Evolutionary conservation across 1,140 invertebrate genomes (phyloP).

Genomic region (Drosophila serrata): DNA sequence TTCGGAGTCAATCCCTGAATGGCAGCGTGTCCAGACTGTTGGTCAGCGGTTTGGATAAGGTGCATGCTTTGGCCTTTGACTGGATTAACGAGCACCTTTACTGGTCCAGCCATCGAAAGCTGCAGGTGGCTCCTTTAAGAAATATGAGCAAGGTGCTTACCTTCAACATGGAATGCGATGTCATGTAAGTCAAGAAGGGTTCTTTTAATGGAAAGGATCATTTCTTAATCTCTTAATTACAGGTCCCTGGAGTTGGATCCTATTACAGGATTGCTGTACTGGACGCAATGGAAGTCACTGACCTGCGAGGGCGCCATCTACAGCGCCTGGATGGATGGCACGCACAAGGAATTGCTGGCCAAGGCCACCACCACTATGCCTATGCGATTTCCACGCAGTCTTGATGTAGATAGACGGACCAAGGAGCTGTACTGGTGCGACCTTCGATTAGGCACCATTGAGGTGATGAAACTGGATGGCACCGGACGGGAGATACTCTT

Average conservation of each 20-base stretch:
- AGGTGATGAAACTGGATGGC: conserved; percentile 91
- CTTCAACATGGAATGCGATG: conserved; percentile 62
- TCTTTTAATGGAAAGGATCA: rapidly evolving
- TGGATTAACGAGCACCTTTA: conserved; percentile 93
- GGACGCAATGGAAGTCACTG: conserved; percentile 89
- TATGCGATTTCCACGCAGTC: conserved; percentile 94
- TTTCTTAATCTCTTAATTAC: too few relatives aligned
- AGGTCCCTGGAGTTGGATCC: conserved; percentile 78
- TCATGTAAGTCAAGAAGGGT: conserved; percentile 52
- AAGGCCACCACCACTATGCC: conserved; percentile 79
- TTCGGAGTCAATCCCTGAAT: conserved; percentile 64
- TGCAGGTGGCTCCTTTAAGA: conserved; percentile 69
- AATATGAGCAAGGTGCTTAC: conserved; percentile 67
- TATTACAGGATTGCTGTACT: conserved; percentile 88
- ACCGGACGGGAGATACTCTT: conserved; percentile 88
- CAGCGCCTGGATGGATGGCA: conserved; percentile 93
- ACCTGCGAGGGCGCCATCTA: conserved; percentile 86
- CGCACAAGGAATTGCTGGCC: conserved; percentile 86
- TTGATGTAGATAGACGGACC: conserved; percentile 93
- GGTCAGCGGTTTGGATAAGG: conserved; percentile 84
- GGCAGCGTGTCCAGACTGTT: conserved; percentile 77
- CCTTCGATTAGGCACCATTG: conserved; percentile 87
- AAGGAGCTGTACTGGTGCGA: conserved; percentile 92
- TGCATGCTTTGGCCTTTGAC: conserved; percentile 89
- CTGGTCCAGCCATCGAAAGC: conserved; percentile 88